Conservation (phyloP, 2,888 invertebrate species). For the Rhagonycha fulva region DNA sequence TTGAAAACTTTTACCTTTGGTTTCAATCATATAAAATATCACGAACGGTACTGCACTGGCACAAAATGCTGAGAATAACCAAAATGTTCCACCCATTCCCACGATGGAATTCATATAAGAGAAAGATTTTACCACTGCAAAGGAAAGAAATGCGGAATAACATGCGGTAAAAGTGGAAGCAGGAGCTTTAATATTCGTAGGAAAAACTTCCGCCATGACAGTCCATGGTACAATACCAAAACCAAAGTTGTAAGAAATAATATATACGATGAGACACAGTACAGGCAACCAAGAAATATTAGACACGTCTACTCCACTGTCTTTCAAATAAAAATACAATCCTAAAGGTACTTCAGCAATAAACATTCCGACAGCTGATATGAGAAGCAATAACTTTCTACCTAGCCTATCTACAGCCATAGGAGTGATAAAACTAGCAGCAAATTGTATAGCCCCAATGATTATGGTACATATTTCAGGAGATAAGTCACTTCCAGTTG, state of each 20-base stretch:
- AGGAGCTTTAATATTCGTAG: background rate
- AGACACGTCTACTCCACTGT: background rate
- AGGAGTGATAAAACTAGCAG: too few species aligned
- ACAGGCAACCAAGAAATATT: background rate
- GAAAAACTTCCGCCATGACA: background rate
- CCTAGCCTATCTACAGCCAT: too few species aligned
- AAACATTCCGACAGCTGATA: background rate
- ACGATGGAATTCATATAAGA: background rate
- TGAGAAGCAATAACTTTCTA: too few species aligned
- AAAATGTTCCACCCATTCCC: conserved; percentile 69
- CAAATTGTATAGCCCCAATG: too few species aligned
- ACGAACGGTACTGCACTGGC: conserved; percentile 73
- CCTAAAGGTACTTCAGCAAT: background rate
- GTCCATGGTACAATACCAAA: background rate
- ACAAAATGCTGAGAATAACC: conserved; percentile 71
- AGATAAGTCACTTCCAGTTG: too few species aligned
- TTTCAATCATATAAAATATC: conserved; percentile 79
- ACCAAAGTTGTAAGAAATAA: background rate
- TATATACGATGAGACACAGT: background rate
- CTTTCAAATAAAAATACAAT: background rate
- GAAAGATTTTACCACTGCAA: too few species aligned
- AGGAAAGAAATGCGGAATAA: too few species aligned
- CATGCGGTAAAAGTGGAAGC: too few species aligned
- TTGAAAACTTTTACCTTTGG: conserved; percentile 83
- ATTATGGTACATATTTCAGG: too few species aligned